Evolutionary conservation across 2,888 invertebrate species (phyloP), one percentile per base, ranked within the genome.

Genomic region (Polyommatus iphigenia): DNA sequence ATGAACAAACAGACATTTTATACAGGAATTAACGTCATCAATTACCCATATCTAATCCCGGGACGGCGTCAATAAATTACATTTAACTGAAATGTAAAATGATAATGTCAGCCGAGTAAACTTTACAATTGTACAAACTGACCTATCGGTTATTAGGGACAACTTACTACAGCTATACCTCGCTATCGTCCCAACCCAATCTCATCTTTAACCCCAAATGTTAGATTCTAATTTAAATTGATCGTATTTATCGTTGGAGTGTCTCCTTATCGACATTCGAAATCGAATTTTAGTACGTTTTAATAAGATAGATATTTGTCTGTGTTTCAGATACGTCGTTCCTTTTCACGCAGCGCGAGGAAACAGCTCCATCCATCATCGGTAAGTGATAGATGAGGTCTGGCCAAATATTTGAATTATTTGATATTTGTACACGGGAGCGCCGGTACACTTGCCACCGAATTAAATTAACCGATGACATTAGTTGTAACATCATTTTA

Each of bases 371-470:
- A 93, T 93, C 92, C 86, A 92, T 93, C 93, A 93, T 91, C 87
- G 85, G 89, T 87, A 89, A 90, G 89, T 93, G 93, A 93, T 93
- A 89, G 93, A 93, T 92, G 91, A 89, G 88, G 83, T 87, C 87
- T 90, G 89, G 88, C 88, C 89, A 92, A 92, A 93, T 93, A 92
- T 92, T 93, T 92, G 92, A 92, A 91, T 91, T 92, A 90, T 89
- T 89, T 87, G 89, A 91, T 91, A 90, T 85, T 84, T 83, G 85
- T 82, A 81, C 82, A 82, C 83, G 82, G 82, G 82, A 83, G 83
- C 81, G 83, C 82, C 83, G 83, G 83, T 81, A 83, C 83, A 84
- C 83, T 85, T 84, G 84, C 84, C 84, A 83, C 84, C 82, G 83
- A 73, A 75, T 75, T 75, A 73, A 78, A 67, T 67, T 78, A 67